Conservation (phyloP, 2,888 invertebrate genomes). For the Euplexia lucipara region DNA sequence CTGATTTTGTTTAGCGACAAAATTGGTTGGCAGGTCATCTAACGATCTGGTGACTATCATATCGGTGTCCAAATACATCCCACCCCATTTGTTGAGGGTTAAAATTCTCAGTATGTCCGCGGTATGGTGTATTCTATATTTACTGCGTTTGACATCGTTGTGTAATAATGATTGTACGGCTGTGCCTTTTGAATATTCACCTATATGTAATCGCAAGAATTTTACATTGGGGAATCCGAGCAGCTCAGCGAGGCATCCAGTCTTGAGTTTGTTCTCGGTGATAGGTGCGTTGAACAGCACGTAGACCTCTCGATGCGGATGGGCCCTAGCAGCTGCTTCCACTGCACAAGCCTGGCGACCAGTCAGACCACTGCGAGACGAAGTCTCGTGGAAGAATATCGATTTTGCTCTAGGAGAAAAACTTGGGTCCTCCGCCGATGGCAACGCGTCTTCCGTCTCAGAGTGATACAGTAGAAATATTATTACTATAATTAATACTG, state of each 20-base stretch:
- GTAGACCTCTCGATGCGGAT: conserved; percentile 90
- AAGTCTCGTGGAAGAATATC: conserved; percentile 93
- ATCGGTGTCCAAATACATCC: conserved; percentile 94
- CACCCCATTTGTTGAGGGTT: conserved; percentile 93
- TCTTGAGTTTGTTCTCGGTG: conserved; percentile 16
- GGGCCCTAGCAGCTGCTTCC: conserved; percentile 92
- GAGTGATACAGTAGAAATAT: conserved; percentile 17
- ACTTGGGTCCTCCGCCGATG: conserved; percentile 61
- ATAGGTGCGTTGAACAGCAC: conserved; percentile 81
- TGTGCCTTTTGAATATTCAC: conserved; percentile 74
- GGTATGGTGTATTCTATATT: conserved; percentile 84
- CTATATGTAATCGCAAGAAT: conserved; percentile 45
- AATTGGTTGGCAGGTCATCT: conserved; percentile 87
- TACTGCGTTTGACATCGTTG: conserved; percentile 24
- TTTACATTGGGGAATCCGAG: conserved; percentile 37
- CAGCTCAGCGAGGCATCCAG: conserved; percentile 37
- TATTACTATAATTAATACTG: conserved; percentile 2
- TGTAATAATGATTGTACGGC: conserved; percentile 34
- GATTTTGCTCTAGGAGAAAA: conserved; percentile 78
- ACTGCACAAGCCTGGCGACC: conserved; percentile 93
- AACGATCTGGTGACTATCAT: conserved; percentile 92
- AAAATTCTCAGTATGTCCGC: conserved; percentile 92
- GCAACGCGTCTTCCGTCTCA: conserved; percentile 57
- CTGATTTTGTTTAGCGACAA: conserved; percentile 91
- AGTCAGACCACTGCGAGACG: conserved; percentile 89